Evolutionary conservation across 2,888 invertebrate genomes (phyloP).

Genomic region (Galerucella nymphaeae): DNA sequence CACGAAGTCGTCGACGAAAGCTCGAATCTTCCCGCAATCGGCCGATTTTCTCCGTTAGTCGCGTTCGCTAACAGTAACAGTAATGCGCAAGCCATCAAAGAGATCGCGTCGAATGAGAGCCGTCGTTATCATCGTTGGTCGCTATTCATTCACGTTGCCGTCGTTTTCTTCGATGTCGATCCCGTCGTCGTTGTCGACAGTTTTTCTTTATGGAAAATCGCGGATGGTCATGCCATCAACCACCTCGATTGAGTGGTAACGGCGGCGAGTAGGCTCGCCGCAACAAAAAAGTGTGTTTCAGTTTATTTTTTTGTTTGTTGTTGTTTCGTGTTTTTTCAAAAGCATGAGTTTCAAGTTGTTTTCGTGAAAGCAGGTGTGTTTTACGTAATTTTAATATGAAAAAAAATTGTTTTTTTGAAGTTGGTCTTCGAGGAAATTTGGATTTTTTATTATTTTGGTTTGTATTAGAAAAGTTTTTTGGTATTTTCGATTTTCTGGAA

Average conservation of each 20-base stretch:
- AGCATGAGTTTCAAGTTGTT: constrained; percentile 17
- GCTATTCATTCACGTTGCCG: constrained; percentile 17
- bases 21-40: constrained; percentile 15
- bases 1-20: constrained; percentile 18
- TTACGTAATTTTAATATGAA: background rate
- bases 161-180: constrained; percentile 21
- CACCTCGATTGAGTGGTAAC: constrained; percentile 19
- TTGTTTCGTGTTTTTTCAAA: constrained; percentile 6
- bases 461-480: no score
- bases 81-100: constrained; percentile 45
- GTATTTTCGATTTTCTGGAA: no score
- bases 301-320: constrained; percentile 17
- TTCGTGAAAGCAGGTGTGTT: constrained; percentile 29
- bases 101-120: constrained; percentile 10
- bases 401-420: background rate
- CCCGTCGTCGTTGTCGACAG: constrained; percentile 21
- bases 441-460: no score
- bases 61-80: constrained; percentile 29
- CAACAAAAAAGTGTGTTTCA: constrained; percentile 16
- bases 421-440: no score
- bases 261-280: constrained; percentile 17
- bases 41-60: constrained; percentile 14
- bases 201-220: constrained; percentile 23
- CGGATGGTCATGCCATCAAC: constrained; percentile 14
- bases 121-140: background rate